A percentile compares a stretch with the other conserved stretches of the same genome.
Evolutionary conservation across 2,797 vertebrate species (phyloP).

Genomic region (Dermochelys coriacea): DNA sequence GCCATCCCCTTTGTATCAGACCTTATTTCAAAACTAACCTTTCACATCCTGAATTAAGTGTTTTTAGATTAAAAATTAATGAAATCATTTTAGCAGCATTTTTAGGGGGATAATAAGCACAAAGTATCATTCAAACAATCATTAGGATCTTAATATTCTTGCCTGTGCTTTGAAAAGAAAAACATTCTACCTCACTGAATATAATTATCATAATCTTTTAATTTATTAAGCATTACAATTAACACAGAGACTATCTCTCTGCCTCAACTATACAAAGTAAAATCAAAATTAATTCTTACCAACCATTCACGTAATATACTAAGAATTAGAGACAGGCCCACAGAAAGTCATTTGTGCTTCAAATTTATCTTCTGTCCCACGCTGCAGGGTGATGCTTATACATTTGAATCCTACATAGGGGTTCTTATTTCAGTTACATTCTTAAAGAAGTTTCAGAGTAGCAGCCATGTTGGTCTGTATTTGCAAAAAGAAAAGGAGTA

Average conservation of each 20-base stretch:
- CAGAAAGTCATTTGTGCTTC: neutral
- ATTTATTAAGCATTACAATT: constrained; percentile 29
- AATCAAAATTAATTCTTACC: neutral
- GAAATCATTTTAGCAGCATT: constrained; percentile 65
- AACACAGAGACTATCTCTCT: neutral
- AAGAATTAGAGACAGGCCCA: neutral
- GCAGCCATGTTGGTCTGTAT: no score
- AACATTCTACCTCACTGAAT: constrained; percentile 33
- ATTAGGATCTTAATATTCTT: constrained; percentile 53
- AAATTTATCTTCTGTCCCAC: neutral
- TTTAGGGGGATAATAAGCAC: neutral
- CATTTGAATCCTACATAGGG: neutral
- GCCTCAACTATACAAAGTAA: neutral
- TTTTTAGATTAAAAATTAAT: constrained; percentile 80
- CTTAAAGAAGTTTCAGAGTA: no score
- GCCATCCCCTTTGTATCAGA: constrained; percentile 63
- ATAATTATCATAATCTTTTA: neutral
- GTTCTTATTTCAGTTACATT: neutral
- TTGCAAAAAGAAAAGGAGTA: no score
- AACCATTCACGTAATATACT: neutral
- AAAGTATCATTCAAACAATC: constrained; percentile 46
- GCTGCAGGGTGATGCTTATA: neutral
- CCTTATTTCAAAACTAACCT: constrained; percentile 78
- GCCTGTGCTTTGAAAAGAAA: constrained; percentile 34
- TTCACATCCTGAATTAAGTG: constrained; percentile 78